A percentile compares a stretch with the other conserved stretches of the same genome.
Evolutionary conservation across 1,140 invertebrate species (phyloP).

Genomic region (Penaeus chinensis): DNA sequence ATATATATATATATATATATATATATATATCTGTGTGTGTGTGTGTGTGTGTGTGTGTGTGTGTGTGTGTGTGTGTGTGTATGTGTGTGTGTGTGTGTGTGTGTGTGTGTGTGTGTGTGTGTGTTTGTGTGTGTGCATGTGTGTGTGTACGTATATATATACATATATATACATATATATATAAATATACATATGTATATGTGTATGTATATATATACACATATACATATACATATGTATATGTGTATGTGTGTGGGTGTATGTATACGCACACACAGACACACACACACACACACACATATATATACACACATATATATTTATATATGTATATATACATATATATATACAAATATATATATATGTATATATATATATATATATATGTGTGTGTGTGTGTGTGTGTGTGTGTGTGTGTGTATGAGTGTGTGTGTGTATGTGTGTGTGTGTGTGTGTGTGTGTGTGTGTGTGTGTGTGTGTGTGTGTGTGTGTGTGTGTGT

Average conservation of each 20-base stretch:
- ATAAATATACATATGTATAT: constrained; percentile 23
- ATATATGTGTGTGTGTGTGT: background rate
- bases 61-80: background rate
- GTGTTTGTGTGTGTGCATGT: background rate
- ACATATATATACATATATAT: constrained; percentile 21
- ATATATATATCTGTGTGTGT: no score
- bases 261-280: no score
- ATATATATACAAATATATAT: background rate
- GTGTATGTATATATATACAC: constrained; percentile 2
- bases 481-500: background rate
- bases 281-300: no score
- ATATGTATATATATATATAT: background rate
- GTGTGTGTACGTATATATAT: background rate
- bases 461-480: background rate
- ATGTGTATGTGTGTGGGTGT: background rate
- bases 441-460: background rate
- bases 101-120: no score
- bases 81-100: background rate
- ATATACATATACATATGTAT: background rate
- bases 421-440: background rate
- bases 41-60: background rate
- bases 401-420: background rate
- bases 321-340: constrained; percentile 2
- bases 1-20: no score
- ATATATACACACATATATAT: background rate